Evolutionary conservation across 2,888 invertebrate species (phyloP).

Genomic region (Mylabris sibirica): DNA sequence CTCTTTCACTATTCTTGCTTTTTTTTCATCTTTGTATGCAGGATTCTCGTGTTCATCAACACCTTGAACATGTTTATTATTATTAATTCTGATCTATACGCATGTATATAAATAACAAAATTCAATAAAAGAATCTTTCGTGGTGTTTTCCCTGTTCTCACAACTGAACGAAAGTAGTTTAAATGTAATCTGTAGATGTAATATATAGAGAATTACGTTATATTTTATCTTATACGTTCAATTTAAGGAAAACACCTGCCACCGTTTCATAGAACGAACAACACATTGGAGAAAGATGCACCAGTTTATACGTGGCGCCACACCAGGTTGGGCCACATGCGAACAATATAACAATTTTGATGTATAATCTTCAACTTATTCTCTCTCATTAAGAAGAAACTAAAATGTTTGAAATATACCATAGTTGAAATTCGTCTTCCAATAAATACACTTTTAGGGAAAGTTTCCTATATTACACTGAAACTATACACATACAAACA

Average conservation of each 20-base stretch:
- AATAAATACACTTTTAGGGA: not conserved
- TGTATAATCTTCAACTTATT: no score
- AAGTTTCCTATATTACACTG: not conserved
- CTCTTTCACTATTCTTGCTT: conserved; percentile 35
- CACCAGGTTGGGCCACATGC: no score
- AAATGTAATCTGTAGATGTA: conserved; percentile 12
- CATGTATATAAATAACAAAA: no score
- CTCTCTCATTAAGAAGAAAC: not conserved
- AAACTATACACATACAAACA: not conserved
- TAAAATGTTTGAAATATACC: not conserved
- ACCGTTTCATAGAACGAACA: not conserved
- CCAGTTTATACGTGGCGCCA: not conserved
- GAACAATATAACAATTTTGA: no score
- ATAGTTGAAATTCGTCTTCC: not conserved
- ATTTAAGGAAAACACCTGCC: conserved; percentile 27
- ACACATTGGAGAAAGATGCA: conserved; percentile 11
- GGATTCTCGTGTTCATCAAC: not conserved
- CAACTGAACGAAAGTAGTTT: conserved; percentile 8
- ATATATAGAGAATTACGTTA: conserved; percentile 3
- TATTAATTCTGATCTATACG: not conserved
- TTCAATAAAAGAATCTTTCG: not conserved
- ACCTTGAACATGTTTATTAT: not conserved
- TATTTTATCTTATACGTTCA: conserved; percentile 18
- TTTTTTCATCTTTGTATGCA: not conserved
- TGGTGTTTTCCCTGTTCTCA: no score